Percentiles rank a stretch among this genome's conserved stretches.
phyloP scores from a whole-genome alignment of 2,113 vertebrate species.

The Lycocorax pyrrhopterus region DNA sequence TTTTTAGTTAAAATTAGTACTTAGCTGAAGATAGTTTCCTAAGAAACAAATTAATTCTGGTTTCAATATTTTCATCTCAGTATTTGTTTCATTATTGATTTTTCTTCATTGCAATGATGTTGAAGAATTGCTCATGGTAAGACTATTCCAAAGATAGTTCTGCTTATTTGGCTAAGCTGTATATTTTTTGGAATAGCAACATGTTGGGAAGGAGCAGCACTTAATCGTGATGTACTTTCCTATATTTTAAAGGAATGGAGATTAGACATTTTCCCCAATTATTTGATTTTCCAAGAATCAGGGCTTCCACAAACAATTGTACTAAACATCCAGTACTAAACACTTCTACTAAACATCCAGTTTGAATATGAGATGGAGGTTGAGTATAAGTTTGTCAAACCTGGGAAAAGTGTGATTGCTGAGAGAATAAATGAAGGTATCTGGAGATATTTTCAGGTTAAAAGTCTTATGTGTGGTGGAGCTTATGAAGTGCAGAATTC shows the following conservation, averaged over 20 bases:
- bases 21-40: not conserved
- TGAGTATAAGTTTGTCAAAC: accelerated
- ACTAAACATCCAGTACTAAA: not conserved
- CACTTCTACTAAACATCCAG: not conserved
- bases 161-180: not conserved
- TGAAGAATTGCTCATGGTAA: not conserved
- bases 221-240: not conserved
- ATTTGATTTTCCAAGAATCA: not conserved
- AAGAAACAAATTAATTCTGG: not conserved
- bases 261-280: not conserved
- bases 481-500: not conserved
- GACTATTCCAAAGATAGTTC: not conserved
- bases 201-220: not conserved
- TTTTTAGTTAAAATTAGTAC: not conserved
- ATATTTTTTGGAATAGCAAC: not conserved
- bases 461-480: not conserved
- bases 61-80: not conserved
- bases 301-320: not conserved
- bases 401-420: not conserved
- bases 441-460: not conserved
- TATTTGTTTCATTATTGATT: not conserved
- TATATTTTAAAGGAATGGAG: not conserved
- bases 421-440: not conserved
- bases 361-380: not conserved
- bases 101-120: not conserved